Evolutionary conservation across 2,797 vertebrate species (phyloP).

Genomic region (Hemibagrus guttatus): DNA sequence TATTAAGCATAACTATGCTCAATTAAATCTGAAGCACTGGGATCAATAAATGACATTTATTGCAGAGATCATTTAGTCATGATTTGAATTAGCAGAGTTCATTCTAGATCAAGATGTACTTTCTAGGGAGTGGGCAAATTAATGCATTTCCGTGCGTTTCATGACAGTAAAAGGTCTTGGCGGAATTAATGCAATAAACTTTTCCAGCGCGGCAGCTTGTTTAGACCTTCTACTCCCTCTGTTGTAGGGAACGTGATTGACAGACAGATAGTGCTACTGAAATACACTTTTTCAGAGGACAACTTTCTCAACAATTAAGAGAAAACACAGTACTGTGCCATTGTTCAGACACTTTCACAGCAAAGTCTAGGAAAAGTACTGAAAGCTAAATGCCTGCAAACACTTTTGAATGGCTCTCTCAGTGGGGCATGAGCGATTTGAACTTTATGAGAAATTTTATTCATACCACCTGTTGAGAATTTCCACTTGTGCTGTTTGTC

Average conservation of each 20-base stretch:
- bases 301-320: background rate
- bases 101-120: constrained; percentile 25
- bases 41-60: constrained; percentile 27
- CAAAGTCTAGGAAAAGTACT: constrained; percentile 1
- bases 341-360: background rate
- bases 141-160: constrained; percentile 6
- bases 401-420: background rate
- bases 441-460: constrained; percentile 19
- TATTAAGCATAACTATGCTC: background rate
- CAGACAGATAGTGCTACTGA: background rate
- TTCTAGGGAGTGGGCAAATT: background rate
- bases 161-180: constrained; percentile 2
- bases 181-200: background rate
- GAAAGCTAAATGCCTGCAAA: background rate
- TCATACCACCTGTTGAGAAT: constrained; percentile 31
- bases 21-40: constrained; percentile 5
- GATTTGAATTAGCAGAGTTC: constrained; percentile 7
- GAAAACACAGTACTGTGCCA: background rate
- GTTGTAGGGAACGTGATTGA: background rate
- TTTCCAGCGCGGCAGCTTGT: background rate
- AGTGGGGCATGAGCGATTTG: constrained; percentile 15
- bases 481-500: constrained; percentile 37
- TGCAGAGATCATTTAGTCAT: constrained; percentile 27
- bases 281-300: constrained; percentile 5
- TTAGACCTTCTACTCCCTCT: background rate